These are phyloP conservation scores for Conomelus anceps DNA, from an alignment of 2,888 invertebrate species.

Conservation along the genomic window DNA sequence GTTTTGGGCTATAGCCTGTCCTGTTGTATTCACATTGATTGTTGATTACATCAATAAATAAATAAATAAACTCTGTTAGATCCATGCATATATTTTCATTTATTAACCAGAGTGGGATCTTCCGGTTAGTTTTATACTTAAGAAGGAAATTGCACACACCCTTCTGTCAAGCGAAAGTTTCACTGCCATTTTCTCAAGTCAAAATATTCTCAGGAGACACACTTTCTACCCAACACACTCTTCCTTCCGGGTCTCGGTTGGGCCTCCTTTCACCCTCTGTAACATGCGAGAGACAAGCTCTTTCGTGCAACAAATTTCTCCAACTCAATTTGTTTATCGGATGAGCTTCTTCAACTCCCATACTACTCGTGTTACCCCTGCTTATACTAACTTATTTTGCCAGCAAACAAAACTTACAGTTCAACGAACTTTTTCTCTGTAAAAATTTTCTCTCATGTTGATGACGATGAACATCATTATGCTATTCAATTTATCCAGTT, in stretches of 20 bases:
- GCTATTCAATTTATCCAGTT: no score
- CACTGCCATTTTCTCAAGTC: background rate
- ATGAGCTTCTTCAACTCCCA: background rate
- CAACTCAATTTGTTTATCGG: background rate
- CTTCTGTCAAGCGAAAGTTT: background rate
- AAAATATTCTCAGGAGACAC: background rate
- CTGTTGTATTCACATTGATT: no score
- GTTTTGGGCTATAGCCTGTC: no score
- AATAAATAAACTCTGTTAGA: no score
- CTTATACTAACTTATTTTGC: no score
- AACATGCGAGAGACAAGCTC: background rate
- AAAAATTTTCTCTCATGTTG: no score
- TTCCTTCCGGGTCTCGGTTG: background rate
- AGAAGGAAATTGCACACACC: background rate
- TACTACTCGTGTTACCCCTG: no score
- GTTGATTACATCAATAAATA: no score
- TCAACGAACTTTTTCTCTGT: no score
- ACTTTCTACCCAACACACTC: background rate
- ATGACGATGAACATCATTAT: no score
- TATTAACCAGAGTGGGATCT: background rate
- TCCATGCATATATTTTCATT: background rate
- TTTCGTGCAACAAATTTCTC: background rate
- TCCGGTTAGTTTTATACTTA: background rate
- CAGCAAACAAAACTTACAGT: no score
- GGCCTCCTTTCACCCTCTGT: background rate